Base-by-base conservation (phyloP, 2,113 vertebrate species). In the Scartelaos histophorus region DNA sequence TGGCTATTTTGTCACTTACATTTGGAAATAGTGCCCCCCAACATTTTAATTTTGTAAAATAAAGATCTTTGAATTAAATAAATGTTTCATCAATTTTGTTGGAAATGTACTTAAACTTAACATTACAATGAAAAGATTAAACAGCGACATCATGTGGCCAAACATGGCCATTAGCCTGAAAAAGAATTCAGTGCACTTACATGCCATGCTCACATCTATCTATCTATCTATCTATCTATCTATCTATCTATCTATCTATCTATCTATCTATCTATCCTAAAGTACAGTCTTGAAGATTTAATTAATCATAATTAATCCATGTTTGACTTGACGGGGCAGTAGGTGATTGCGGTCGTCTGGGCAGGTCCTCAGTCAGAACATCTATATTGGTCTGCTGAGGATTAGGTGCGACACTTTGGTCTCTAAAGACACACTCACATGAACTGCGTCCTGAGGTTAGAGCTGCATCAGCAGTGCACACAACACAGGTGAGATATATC, bases 331-430 rank as follows among this genome's bases (percentile, higher is more conserved):
- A 2, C 24, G 5, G 5, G 45, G 12, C 34, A 61, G 58, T n/a
- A n/a, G 17, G 9, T n/a, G 15, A 38, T 2, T n/a, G 7, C 43
- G 34, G 3, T 43, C n/a, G 61, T 21, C 43, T 60, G 19, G 1
- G 16, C 17, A 21, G 21, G 13, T 34, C 46, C 46, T 10, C 19
- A n/a, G 66, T 67, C 24, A 62, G 64, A 69, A 68, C 78, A 47
- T 51, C 76, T 80, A 69, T 79, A 68, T 71, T 69, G 65, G 84
- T 54, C 79, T 71, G 47, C 22, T 45, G 0, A n/a, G 75, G 81
- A 85, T 85, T 77, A 80, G 57, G 64, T 22, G 70, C 3, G 61
- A 57, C 74, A 74, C 67, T 64, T 80, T 61, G 61, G 68, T 51
- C 56, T 35, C 53, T 60, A 12, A 29, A 4, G 66, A 49, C 51